Base-by-base conservation (phyloP, 1,140 invertebrate genomes). In the Eumaeus atala region DNA sequence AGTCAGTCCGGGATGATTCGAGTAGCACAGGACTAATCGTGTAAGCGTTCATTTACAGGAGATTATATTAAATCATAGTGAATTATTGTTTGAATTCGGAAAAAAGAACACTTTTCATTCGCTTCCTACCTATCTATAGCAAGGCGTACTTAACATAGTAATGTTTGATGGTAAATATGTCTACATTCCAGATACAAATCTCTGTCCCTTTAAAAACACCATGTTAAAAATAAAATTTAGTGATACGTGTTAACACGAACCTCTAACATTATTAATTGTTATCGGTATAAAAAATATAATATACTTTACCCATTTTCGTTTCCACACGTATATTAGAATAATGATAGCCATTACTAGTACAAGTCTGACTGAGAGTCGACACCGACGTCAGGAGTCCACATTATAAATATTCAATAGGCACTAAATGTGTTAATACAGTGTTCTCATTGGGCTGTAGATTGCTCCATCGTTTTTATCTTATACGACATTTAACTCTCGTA, bases 401-500 rank as follows among this genome's bases (percentile, higher is more conserved):
- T 74, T 82, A 87, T 87, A 87, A 80, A 87, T 87, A 87, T 87
- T 87, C 84, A 87, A 84, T 87, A 78, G 73, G 72, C 63, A 70
- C 73, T 80, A 77, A 83, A 81, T 84, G 84, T 87, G 84, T 82
- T 82, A 87, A 87, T 84, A 77, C 70, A 67, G 71, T 74, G 74
- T 81, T 69, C 81, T 81, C 81, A 84, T 84, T 84, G 81, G 81
- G 64, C 84, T 84, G 81, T 84, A 84, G 84, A 87, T 84, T 77
- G 75, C 78, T 66, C 67, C 67, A 74, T 87, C 84, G 81, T 84
- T 87, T 87, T 87, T 87, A 87, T 87, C 81, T 87, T 79, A 87
- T 84, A 82, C 78, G 72, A 87, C 81, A 87, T 87, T 87, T 87
- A 87, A 84, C 84, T 84, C 78, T 67, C 69, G 84, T 84, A 84